Percentiles rank a stretch among this genome's conserved stretches.
Conservation (phyloP, 2,797 vertebrate species). For the Sebastes vulpes region DNA sequence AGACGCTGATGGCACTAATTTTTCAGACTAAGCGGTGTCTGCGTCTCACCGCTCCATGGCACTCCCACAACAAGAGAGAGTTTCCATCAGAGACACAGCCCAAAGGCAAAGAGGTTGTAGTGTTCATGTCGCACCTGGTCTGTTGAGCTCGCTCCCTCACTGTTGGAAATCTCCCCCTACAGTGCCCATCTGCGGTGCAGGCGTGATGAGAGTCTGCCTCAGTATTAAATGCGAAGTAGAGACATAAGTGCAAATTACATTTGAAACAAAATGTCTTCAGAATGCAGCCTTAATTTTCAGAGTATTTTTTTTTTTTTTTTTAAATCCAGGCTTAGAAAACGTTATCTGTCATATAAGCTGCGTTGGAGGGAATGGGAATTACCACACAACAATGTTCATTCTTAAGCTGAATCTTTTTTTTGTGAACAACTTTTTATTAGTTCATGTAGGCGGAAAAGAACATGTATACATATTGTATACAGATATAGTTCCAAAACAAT, state of each 20-base stretch:
- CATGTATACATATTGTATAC: too few species aligned
- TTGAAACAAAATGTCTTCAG: constrained; percentile 5
- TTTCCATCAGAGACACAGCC: constrained; percentile 49
- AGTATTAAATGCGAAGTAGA: constrained; percentile 10
- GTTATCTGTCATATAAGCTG: background rate
- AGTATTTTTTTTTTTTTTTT: background rate
- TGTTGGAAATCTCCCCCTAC: constrained; percentile 33
- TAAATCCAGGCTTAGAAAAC: background rate
- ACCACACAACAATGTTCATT: background rate
- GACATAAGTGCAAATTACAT: constrained; percentile 39
- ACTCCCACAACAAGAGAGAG: constrained; percentile 38
- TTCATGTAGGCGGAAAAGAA: too few species aligned
- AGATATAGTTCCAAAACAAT: too few species aligned
- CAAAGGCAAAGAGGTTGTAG: constrained; percentile 36
- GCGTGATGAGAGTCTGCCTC: constrained; percentile 16
- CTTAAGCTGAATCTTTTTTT: background rate
- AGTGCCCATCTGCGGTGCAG: constrained; percentile 53
- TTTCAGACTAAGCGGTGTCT: constrained; percentile 62
- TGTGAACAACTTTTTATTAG: too few species aligned
- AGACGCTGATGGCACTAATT: constrained; percentile 73
- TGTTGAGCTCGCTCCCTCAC: constrained; percentile 26
- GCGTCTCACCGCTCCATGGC: constrained; percentile 21
- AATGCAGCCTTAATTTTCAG: constrained; percentile 9
- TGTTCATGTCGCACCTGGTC: constrained; percentile 62
- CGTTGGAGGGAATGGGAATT: background rate